A percentile compares a stretch with the other conserved stretches of the same genome.
phyloP scores from a whole-genome alignment of 53 echinoderm and acorn worm species.

The Luidia sarsii region DNA sequence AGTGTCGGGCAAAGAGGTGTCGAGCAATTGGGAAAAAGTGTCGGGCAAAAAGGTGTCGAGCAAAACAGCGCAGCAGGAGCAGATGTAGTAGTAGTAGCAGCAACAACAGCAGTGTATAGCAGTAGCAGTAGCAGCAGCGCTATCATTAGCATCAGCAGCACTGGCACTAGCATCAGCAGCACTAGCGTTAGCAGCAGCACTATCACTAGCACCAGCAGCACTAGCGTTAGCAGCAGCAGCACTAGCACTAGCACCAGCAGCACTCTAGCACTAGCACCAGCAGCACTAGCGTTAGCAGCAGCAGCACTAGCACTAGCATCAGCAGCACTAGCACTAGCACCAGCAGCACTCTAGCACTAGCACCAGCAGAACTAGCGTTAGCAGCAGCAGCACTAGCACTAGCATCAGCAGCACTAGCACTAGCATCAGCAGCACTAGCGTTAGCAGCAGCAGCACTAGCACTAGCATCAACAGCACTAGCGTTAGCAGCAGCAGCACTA shows the following conservation, averaged over 20 bases:
- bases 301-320: not conserved
- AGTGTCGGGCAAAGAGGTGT: too few species aligned
- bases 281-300: not conserved
- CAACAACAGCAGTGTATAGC: too few species aligned
- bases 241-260: conserved; percentile 11
- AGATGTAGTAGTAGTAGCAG: not conserved
- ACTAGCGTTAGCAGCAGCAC: not conserved
- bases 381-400: too few species aligned
- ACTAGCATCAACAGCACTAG: not conserved
- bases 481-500: conserved; percentile 24
- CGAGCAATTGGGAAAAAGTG: too few species aligned
- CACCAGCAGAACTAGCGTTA: too few species aligned
- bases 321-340: not conserved
- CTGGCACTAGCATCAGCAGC: too few species aligned
- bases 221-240: not conserved
- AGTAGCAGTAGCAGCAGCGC: too few species aligned
- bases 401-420: too few species aligned
- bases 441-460: conserved; percentile 17
- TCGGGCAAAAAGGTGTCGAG: too few species aligned
- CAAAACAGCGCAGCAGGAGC: too few species aligned
- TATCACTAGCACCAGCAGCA: conserved; percentile 10
- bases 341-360: not conserved
- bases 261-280: conserved; percentile 6
- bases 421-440: conserved; percentile 1
- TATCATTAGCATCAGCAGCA: too few species aligned